Evolutionary conservation across 2,797 vertebrate species (phyloP), one percentile per base, ranked within the genome.

Genomic region (Centropyge bicolor): DNA sequence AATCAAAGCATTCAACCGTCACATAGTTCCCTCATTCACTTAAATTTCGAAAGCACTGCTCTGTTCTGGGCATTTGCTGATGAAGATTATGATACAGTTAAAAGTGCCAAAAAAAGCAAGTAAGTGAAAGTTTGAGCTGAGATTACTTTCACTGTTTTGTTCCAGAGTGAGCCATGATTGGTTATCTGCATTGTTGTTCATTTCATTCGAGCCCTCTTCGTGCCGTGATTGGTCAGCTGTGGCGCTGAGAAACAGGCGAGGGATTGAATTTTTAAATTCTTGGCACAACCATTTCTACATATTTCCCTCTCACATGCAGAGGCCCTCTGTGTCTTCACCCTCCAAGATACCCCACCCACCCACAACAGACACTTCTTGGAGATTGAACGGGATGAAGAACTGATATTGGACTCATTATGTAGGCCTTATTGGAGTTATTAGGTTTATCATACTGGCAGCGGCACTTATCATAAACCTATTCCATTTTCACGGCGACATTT

Each of bases 381-480:
- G 61, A 51, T 20, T 4, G 20, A 78, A 49, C 35, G 3, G 20
- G 60, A 62, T 69, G 31, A 55, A 57, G 19, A 64, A 54, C 12
- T 59, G 22, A 77, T 70, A 61, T 43, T 57, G 19, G 11, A 65
- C 51, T 70, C 74, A 64, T 78, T 54, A 69, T 65, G 31, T 27
- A 13, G n/a, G 56, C 46, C n/a, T 52, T 77, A 41, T 31, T 63
- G 56, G 27, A 69, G 11, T 17, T 67, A 68, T n/a, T 68, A 19
- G 41, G 27, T 67, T 59, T 22, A 60, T 69, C n/a, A 70, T 41
- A 27, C 2, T 56, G 63, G 35, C 55, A 51, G 24, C 20, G 38
- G 60, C 38, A 63, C 24, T 71, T 62, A 49, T 49, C 43, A 75
- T 76, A 62, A 68, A 68, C n/a, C 27, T 22, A 46, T 73, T 59